These are phyloP conservation scores for Castor canadensis DNA, from an alignment of 2,113 vertebrate species.

Conservation along the genomic window DNA sequence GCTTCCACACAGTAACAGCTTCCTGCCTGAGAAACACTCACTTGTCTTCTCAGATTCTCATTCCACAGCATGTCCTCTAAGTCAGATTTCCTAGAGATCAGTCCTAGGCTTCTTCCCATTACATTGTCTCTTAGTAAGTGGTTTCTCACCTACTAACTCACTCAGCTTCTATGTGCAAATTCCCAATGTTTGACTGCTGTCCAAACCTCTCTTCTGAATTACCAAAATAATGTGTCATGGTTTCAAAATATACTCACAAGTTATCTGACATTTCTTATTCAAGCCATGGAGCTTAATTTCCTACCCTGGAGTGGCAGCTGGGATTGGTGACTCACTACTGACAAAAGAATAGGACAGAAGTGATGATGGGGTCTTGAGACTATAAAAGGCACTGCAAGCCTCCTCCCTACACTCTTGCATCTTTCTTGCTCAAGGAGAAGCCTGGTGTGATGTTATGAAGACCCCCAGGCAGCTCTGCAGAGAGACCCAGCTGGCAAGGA, in stretches of 20 bases:
- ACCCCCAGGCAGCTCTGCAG: neutral
- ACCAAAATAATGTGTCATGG: neutral
- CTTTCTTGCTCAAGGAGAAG: neutral
- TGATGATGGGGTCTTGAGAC: neutral
- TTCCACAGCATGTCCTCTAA: neutral
- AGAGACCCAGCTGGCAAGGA: neutral
- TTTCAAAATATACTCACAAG: neutral
- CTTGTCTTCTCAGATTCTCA: neutral
- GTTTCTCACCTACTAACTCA: neutral
- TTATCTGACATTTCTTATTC: neutral
- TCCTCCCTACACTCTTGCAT: neutral
- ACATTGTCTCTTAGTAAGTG: neutral
- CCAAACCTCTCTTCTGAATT: neutral
- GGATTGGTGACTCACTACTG: neutral
- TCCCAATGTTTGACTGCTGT: neutral
- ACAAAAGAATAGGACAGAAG: neutral
- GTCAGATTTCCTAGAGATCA: neutral
- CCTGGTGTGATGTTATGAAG: neutral
- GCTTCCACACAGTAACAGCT: neutral
- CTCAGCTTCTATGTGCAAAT: neutral
- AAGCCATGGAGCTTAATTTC: neutral
- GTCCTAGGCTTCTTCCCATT: neutral
- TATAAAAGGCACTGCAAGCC: neutral
- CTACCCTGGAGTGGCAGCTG: neutral
- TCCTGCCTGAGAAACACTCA: neutral